Conservation (phyloP, 2,113 vertebrate genomes). For the Dasyprocta punctata region DNA sequence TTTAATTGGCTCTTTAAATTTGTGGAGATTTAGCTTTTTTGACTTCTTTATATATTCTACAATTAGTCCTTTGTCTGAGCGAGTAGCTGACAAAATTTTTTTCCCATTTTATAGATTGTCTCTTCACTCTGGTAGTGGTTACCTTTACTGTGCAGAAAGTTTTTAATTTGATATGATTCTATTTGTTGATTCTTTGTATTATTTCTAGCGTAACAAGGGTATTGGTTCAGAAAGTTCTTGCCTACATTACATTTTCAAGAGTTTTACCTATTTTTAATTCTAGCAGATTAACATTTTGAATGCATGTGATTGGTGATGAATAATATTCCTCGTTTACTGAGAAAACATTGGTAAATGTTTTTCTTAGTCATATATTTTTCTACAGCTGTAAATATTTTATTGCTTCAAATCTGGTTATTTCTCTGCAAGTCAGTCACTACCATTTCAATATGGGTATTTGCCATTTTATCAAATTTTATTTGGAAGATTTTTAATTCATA, state of each 20-base stretch:
- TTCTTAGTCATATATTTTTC: neutral
- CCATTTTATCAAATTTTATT: neutral
- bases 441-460: neutral
- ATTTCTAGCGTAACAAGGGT: neutral
- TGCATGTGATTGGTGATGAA: neutral
- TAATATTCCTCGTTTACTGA: neutral
- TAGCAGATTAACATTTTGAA: neutral
- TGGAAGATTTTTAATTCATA: neutral
- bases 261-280: neutral
- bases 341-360: slow-evolving; percentile 25
- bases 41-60: neutral
- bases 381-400: slow-evolving; percentile 22
- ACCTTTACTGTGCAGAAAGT: neutral
- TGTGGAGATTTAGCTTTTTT: neutral
- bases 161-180: neutral
- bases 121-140: neutral
- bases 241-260: neutral
- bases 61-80: neutral
- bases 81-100: neutral
- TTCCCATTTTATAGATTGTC: neutral
- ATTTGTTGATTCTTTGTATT: neutral
- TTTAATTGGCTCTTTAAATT: neutral
- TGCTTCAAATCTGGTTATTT: neutral
- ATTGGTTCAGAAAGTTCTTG: neutral
- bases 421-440: neutral